phyloP scores from a whole-genome alignment of 2,888 invertebrate genomes.

The Acleris holmiana region DNA sequence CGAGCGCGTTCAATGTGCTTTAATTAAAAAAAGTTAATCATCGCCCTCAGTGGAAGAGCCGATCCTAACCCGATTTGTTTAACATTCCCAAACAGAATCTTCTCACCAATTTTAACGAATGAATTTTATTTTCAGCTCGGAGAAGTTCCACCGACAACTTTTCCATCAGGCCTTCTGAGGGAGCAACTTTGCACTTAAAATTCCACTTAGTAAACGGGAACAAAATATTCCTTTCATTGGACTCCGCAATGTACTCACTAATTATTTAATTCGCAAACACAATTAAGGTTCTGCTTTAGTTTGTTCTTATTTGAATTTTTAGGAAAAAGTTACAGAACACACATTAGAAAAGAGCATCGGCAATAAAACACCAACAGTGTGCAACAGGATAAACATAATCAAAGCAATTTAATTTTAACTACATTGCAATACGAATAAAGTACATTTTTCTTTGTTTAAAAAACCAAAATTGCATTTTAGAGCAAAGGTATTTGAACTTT shows the following conservation, averaged over 20 bases:
- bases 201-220: conserved; percentile 50
- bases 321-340: too few species aligned
- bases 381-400: too few species aligned
- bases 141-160: conserved; percentile 58
- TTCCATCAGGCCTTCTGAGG: conserved; percentile 63
- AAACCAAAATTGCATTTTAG: too few species aligned
- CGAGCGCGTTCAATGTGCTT: conserved; percentile 16
- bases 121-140: conserved; percentile 56
- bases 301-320: conserved; percentile 43
- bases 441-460: too few species aligned
- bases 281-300: conserved; percentile 47
- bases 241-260: conserved; percentile 45
- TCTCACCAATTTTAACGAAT: conserved; percentile 53
- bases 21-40: conserved; percentile 37
- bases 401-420: too few species aligned
- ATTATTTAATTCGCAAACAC: conserved; percentile 57
- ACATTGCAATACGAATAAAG: too few species aligned
- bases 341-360: too few species aligned
- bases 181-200: conserved; percentile 69
- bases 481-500: too few species aligned
- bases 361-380: too few species aligned
- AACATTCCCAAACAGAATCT: conserved; percentile 57
- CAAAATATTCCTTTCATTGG: conserved; percentile 56
- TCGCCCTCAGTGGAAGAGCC: conserved; percentile 21
- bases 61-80: conserved; percentile 54